Base-by-base conservation (phyloP, 2,797 vertebrate species). In the Anas flavirostris region DNA sequence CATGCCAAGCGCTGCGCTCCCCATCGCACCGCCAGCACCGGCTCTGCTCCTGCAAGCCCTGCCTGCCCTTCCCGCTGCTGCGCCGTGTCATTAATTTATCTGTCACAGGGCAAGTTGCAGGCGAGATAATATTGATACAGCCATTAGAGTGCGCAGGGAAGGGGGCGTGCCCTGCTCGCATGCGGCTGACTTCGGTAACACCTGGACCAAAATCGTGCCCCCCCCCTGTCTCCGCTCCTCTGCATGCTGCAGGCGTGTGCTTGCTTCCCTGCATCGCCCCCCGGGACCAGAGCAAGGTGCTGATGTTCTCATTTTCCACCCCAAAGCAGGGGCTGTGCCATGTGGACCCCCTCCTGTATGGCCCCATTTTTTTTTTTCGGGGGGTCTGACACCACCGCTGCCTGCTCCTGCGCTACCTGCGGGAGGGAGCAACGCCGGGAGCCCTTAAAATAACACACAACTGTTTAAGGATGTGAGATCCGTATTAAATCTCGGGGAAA, bases 401-500 rank as follows among this genome's bases (percentile, higher is more conserved):
- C 60, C 5, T 3, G 59, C 58, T 35, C n/a, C 17, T 8, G 74
- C 12, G 3, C 12, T 41, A 46, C 59, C 37, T 41, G 74, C 12
- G 55, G 82, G 67, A 63, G 90, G 53, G n/a, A 39, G 48, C 86
- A 77, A 69, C 70, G 53, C 80, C 11, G 35, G 80, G 95, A 96
- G 86, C 80, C 86, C 96, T 97, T 97, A 97, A 98, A 97, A 97
- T 94, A 97, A 92, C 96, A 91, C 92, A 52, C 84, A 41, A 73
- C 86, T 97, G 92, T 94, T 97, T 97, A 95, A 96, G 95, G 96
- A 96, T 80, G 84, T 90, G 96, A 97, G 94, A 93, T 82, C 95
- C 76, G 81, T 81, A 92, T 88, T 98, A 98, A 98, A 98, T 98
- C 97, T 96, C 37, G 0, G 94, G 94, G 94, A 98, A 97, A 97